Evolutionary conservation across 2,797 vertebrate species (phyloP), one percentile per base, ranked within the genome.

Genomic region (Falco peregrinus): DNA sequence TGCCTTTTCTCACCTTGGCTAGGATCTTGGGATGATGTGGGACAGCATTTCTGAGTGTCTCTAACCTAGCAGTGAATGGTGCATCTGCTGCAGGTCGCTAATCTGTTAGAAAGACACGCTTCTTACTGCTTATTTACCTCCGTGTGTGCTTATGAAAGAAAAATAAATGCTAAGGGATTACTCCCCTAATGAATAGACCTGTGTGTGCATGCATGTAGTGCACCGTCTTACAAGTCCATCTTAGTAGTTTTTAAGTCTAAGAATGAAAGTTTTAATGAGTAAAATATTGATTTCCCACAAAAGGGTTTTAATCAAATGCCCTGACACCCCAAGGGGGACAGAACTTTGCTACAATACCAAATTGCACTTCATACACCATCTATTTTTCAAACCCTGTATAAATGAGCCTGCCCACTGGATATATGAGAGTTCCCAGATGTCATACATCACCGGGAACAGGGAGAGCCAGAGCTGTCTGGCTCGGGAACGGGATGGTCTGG

Each of bases 371-470:
- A 96, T 97, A 96, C 75, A 96, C 93, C 92, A 95, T 97, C 97
- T 98, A 95, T 98, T 98, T 97, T 97, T 98, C 96, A 97, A 96
- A 61, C 64, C 29, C 65, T 84, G 87, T 90, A 97, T 97, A 98
- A 98, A 98, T 98, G 98, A 98, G 98, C 96, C 98, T 98, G 98
- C 98, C 98, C 95, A 74, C 75, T 95, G 98, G 98, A 98, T 98
- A 84, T 95, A 97, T 97, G 98, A 98, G 97, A 74, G 94, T 74
- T 97, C 95, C 95, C 96, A 77, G 92, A 77, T 96, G 96, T 96
- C 96, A 48, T 98, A 97, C 96, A 98, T 98, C 98, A 98, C 97
- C 59, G 89, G 85, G 94, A 97, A 93, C 98, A 97, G 98, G 97
- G 89, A 85, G 65, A 87, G 79, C 45, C 51, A 28, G 50, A 11